A percentile compares a stretch with the other conserved stretches of the same genome.
Evolutionary conservation across 2,797 vertebrate species (phyloP).

Genomic region (Huso huso): DNA sequence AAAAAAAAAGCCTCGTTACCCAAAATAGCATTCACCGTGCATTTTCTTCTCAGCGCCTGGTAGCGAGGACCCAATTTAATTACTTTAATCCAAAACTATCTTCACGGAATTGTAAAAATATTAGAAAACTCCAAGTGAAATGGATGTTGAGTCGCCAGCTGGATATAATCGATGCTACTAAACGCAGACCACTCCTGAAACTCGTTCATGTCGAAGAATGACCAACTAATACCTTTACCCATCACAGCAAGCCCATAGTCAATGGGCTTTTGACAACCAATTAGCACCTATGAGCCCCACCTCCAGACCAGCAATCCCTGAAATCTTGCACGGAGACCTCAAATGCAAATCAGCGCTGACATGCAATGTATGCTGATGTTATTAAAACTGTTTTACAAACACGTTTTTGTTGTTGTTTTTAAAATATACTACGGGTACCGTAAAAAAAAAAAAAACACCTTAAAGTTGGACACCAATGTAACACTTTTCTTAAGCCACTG

Average conservation of each 20-base stretch:
- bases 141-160: neutral
- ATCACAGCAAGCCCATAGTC: neutral
- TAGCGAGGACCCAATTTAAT: neutral
- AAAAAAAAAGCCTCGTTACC: no score
- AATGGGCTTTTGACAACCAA: conserved; percentile 15
- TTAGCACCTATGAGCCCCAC: conserved; percentile 35
- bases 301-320: conserved; percentile 3
- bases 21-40: no score
- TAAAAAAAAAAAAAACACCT: no score
- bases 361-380: no score
- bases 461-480: no score
- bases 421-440: no score
- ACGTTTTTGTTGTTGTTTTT: no score
- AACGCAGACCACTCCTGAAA: neutral
- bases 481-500: no score
- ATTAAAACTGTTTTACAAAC: no score
- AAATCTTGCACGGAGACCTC: no score
- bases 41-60: no score
- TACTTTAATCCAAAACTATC: conserved; percentile 13
- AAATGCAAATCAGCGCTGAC: no score
- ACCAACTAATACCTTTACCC: conserved; percentile 5
- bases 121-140: neutral
- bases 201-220: neutral
- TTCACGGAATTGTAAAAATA: neutral
- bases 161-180: conserved; percentile 7